Conservation (phyloP, 2,113 vertebrate species). For the Phyllostomus discolor region DNA sequence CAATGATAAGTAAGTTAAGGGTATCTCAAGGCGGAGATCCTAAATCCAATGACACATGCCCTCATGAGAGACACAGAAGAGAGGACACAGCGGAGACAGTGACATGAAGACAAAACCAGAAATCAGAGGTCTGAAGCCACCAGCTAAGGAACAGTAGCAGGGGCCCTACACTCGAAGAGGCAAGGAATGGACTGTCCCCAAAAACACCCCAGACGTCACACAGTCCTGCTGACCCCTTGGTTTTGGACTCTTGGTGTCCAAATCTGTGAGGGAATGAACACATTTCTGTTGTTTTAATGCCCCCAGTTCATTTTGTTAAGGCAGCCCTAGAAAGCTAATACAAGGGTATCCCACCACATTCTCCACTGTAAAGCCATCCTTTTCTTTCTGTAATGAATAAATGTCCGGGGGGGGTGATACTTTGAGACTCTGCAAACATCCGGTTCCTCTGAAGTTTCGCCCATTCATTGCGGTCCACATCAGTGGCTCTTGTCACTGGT, state of each 20-base stretch:
- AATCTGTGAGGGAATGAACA: background rate
- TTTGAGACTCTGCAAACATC: background rate
- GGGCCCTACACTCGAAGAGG: background rate
- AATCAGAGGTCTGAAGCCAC: rapidly evolving
- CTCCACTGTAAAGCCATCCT: background rate
- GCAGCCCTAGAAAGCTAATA: background rate
- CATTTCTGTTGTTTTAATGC: background rate
- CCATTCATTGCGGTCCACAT: background rate
- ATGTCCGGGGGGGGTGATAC: background rate
- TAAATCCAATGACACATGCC: background rate
- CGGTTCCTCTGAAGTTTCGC: background rate
- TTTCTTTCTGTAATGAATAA: background rate
- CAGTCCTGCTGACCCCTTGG: too few species aligned
- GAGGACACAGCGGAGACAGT: background rate
- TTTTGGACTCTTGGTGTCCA: background rate
- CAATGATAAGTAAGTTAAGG: background rate
- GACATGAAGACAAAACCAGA: background rate
- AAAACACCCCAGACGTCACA: background rate
- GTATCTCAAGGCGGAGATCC: background rate
- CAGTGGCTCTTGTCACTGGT: background rate
- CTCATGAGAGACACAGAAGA: background rate
- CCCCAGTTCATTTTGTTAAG: background rate
- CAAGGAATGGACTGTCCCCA: rapidly evolving
- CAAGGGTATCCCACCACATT: background rate
- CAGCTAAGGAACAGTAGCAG: background rate